Base-by-base conservation (phyloP, 2,113 vertebrate genomes). In the Empidonax alnorum region DNA sequence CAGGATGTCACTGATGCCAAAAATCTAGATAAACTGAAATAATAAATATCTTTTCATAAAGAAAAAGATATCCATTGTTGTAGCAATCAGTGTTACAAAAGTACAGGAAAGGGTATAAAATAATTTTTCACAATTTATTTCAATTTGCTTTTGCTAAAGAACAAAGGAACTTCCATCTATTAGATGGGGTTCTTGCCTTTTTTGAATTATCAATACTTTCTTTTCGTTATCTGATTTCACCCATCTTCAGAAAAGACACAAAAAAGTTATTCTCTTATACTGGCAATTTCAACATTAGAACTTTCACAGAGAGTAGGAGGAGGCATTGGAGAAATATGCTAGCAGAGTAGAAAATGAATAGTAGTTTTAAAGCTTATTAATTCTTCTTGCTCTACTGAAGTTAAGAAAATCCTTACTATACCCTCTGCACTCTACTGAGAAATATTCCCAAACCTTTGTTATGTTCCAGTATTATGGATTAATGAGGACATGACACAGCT, bases 401-500 rank as follows among this genome's bases (percentile, higher is more conserved):
- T 41, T 21, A 78, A 84, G 47, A 88, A 96, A 81, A 52, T 71
- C 35, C 74, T 93, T 63, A 53, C 22, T 35, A 5, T 21, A 19
- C 35, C 31, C 44, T 81, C 66, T 74, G 59, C 39, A 47, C 14
- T 85, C 20, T 37, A 3, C 23, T 39, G 30, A 88, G 39, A 47
- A 82, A 67, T 58, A 81, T 62, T 71, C 49, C 53, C 61, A 89
- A 81, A 49, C 21, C 53, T 95, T 94, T 84, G 7, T 46, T 91
- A 14, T 86, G 71, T 52, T 74, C 41, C 72, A 93, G 9, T 31
- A 33, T 30, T 86, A 66, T 49, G 76, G 58, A 81, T 87, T 93
- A 85, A 92, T 53, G 72, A 92, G 68, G 30, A n/a, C 77, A 84
- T 55, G 74, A 83, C 73, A 78, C n/a, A 94, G 59, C 77, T 76